Conservation (phyloP, 2,888 invertebrate genomes). For the Heliconius erato region DNA sequence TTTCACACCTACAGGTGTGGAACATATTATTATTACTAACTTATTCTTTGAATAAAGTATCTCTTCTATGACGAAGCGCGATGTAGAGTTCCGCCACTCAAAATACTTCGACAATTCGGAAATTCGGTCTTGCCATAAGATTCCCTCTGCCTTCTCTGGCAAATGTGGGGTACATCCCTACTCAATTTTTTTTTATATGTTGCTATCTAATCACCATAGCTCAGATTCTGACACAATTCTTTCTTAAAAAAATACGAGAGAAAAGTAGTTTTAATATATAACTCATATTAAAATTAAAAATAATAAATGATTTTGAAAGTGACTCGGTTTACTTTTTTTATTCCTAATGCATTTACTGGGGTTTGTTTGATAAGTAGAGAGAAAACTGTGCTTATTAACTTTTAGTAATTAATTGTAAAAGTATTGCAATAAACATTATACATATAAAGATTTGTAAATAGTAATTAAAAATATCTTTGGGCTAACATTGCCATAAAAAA, state of each 20-base stretch:
- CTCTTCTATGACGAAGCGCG: neutral
- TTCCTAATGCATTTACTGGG: neutral
- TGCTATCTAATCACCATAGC: too few relatives aligned
- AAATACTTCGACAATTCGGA: neutral
- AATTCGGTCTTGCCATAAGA: neutral
- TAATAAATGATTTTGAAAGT: neutral
- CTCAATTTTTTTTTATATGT: too few relatives aligned
- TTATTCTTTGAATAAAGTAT: neutral
- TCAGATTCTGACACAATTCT: too few relatives aligned
- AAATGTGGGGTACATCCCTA: too few relatives aligned
- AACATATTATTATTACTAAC: neutral
- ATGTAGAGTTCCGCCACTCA: too few relatives aligned
- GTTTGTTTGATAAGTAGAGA: neutral
- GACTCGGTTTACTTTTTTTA: neutral
- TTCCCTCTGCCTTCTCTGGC: neutral
- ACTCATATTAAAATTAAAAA: neutral
- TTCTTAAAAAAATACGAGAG: too few relatives aligned
- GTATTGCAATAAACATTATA: too few relatives aligned
- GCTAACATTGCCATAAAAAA: too few relatives aligned
- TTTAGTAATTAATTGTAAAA: neutral
- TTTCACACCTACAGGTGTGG: slow-evolving; percentile 20
- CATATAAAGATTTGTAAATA: too few relatives aligned
- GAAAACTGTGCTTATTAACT: neutral
- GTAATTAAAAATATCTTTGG: too few relatives aligned
- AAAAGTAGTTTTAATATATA: neutral